Percentiles rank a stretch among this genome's conserved stretches.
Conservation (phyloP, 30 jellyfish, hydroid and myxozoan species). For the Hydractinia echinata region DNA sequence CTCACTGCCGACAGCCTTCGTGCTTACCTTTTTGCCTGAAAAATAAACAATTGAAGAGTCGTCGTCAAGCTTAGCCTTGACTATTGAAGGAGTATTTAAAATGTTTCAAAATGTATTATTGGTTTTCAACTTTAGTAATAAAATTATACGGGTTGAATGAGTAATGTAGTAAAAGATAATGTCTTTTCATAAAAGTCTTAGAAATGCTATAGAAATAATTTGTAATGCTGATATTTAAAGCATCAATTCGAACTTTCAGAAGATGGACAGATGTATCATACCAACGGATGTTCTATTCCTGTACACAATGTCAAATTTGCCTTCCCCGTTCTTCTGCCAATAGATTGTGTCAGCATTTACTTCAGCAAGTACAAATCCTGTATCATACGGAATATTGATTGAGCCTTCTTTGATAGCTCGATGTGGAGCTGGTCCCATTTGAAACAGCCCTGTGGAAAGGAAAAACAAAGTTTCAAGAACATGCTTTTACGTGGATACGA, state of each 20-base stretch:
- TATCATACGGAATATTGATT: constrained; percentile 56
- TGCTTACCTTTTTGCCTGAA: constrained; percentile 71
- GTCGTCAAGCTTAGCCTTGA: too few relatives aligned
- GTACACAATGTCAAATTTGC: constrained; percentile 58
- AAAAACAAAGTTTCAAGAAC: too few relatives aligned
- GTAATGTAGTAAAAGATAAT: too few relatives aligned
- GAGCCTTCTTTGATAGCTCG: constrained; percentile 94
- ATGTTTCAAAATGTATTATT: too few relatives aligned
- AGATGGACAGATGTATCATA: constrained; percentile 4
- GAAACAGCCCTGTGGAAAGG: constrained; percentile 57
- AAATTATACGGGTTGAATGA: too few relatives aligned
- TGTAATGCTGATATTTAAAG: too few relatives aligned
- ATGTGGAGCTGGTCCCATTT: constrained; percentile 89
- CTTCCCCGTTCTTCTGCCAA: constrained; percentile 59
- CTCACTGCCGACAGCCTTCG: constrained; percentile 72
- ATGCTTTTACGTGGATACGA: too few relatives aligned
- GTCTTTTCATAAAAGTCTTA: too few relatives aligned
- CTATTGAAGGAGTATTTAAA: too few relatives aligned
- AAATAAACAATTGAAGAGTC: background rate
- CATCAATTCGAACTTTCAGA: too few relatives aligned
- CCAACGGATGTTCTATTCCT: constrained; percentile 76
- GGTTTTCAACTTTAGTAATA: too few relatives aligned
- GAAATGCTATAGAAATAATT: too few relatives aligned
- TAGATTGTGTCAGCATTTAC: constrained; percentile 82
- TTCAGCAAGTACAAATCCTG: constrained; percentile 84